phyloP scores from a whole-genome alignment of 2,797 vertebrate genomes.

The Pipistrellus kuhlii region DNA sequence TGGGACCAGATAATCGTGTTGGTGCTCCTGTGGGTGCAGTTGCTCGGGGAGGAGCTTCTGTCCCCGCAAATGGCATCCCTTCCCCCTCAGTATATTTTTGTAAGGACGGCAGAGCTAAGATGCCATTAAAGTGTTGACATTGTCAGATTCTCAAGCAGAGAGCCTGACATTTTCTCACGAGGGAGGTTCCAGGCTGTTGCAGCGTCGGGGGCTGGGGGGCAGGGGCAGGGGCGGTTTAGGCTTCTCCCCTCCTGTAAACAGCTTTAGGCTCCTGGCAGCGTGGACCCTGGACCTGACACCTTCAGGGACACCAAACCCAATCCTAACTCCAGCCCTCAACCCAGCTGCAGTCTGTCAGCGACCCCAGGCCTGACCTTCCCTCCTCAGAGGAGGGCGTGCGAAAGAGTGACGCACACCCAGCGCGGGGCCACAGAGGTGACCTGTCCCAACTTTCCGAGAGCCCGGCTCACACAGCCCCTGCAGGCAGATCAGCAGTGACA shows the following conservation, averaged over 20 bases:
- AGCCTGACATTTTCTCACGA: constrained; percentile 54
- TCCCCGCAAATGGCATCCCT: constrained; percentile 61
- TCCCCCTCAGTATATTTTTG: constrained; percentile 43
- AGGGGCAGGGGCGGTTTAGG: no score
- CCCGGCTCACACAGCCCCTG: not conserved
- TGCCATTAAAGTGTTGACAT: constrained; percentile 59
- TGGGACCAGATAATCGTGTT: not conserved
- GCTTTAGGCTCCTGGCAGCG: not conserved
- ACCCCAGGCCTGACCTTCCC: not conserved
- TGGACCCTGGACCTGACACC: not conserved
- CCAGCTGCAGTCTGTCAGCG: not conserved
- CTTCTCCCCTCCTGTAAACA: not conserved
- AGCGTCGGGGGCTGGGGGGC: rapidly evolving
- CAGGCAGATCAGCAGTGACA: constrained; percentile 2
- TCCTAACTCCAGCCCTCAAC: not conserved
- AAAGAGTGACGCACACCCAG: not conserved
- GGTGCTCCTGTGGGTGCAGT: not conserved
- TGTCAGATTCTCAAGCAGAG: constrained; percentile 61
- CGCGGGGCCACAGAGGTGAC: not conserved
- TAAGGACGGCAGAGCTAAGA: constrained; percentile 53
- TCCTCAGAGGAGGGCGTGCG: rapidly evolving
- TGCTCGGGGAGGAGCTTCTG: constrained; percentile 30
- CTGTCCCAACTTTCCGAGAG: constrained; percentile 45
- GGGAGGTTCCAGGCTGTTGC: not conserved
- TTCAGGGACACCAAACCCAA: not conserved